Base-by-base conservation (phyloP, 2,797 vertebrate species). In the Gila robusta region DNA sequence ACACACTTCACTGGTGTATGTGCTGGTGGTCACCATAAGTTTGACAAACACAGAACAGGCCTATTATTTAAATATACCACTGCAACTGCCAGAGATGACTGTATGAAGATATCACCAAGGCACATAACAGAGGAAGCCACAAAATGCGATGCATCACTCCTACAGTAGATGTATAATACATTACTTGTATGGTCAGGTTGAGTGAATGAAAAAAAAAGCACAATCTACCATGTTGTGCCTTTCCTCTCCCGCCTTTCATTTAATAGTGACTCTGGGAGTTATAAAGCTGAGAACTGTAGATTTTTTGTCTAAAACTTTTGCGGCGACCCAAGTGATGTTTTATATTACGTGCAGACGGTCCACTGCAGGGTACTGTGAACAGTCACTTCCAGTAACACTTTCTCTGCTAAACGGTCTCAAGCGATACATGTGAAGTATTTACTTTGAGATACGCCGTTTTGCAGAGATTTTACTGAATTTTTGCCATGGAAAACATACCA, bases 251-350 rank as follows among this genome's bases (percentile, higher is more conserved):
- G 21, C 21, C 17, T 39, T 39, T 81, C 0, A 69, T 84, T 84
- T 88, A 66, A 89, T 52, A 41, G 76, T 54, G 35, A 83, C 52
- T 77, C 6, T 72, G 86, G 88, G 89, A 88, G 74, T 86, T 41
- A 79, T 89, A 88, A 90, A 78, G 37, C 67, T 37, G 10, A 82
- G 79, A 83, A 86, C 74, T 88, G 74, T 85, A 72, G 82, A 59
- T 54, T 81, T 84, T 87, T 52, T 70, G 78, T 86, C 23, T 66
- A 9, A 71, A 79, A 70, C 23, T 52, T 87, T 82, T 76, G 49
- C 52, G 78, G 80, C 14, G 28, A 83, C 79, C 76, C 73, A 86
- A 73, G 47, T 69, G 84, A 74, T 54, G 73, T 26, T 8, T 9
- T 83, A 82, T 79, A 70, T 87, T 88, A 85, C 62, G 62, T 70